A percentile compares a stretch with the other conserved stretches of the same genome.
Conservation (phyloP, 2,113 vertebrate genomes). For the Cinclus mexicanus region DNA sequence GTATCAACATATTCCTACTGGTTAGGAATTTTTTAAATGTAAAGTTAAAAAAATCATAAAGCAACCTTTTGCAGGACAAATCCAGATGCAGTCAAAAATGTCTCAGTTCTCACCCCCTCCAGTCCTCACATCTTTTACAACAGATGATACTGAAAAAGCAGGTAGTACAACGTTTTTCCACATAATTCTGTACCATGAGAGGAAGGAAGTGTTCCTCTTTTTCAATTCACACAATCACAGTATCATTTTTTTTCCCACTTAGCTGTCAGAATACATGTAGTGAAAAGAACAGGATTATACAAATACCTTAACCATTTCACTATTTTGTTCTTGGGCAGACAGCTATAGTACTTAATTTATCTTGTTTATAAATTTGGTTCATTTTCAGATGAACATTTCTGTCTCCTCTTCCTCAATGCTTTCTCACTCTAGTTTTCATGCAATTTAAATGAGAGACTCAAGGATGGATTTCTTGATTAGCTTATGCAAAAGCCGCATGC, state of each 20-base stretch:
- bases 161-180: background rate
- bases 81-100: background rate
- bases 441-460: constrained; percentile 30
- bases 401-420: background rate
- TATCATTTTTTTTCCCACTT: background rate
- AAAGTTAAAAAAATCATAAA: background rate
- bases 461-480: constrained; percentile 22
- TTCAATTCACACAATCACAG: background rate
- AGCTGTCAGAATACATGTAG: background rate
- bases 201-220: background rate
- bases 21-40: background rate
- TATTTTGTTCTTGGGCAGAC: background rate
- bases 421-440: background rate
- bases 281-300: background rate
- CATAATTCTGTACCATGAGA: background rate
- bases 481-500: background rate
- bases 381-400: background rate
- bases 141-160: background rate
- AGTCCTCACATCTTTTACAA: background rate
- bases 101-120: background rate
- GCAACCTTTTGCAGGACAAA: background rate
- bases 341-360: background rate
- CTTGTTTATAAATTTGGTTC: background rate
- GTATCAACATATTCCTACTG: background rate
- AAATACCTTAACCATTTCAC: background rate